phyloP scores from a whole-genome alignment of 2,888 invertebrate species.

The Mellilla xanthometata region DNA sequence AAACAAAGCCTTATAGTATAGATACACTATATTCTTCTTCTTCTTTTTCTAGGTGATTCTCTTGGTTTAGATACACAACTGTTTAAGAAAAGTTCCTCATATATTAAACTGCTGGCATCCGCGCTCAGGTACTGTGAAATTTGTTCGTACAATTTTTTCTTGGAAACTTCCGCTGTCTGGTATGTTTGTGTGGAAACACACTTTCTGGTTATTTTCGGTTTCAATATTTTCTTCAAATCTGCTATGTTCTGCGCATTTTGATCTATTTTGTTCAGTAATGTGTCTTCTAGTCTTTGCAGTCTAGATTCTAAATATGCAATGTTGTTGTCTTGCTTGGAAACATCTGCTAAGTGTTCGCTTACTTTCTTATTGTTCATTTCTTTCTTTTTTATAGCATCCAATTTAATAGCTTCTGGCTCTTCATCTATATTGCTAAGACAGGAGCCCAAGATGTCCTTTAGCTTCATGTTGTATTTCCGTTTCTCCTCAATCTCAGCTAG shows the following conservation, averaged over 20 bases:
- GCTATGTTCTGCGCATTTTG: constrained; percentile 60
- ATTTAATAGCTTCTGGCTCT: constrained; percentile 25
- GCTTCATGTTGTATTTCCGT: constrained; percentile 68
- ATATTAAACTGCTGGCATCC: constrained; percentile 56
- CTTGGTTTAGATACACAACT: constrained; percentile 33
- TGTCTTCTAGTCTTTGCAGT: constrained; percentile 62
- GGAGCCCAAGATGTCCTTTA: constrained; percentile 63
- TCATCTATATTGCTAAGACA: constrained; percentile 55
- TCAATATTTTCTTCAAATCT: constrained; percentile 48
- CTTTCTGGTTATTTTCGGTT: constrained; percentile 31
- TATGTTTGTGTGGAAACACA: constrained; percentile 46
- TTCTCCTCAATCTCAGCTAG: constrained; percentile 65
- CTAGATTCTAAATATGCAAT: constrained; percentile 58
- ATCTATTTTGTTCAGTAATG: constrained; percentile 61
- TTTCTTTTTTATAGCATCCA: constrained; percentile 19
- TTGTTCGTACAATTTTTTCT: constrained; percentile 61
- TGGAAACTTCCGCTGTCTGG: constrained; percentile 46
- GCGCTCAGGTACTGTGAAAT: constrained; percentile 66
- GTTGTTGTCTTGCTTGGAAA: constrained; percentile 44
- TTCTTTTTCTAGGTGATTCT: constrained; percentile 42
- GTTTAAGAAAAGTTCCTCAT: constrained; percentile 70
- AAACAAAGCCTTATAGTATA: too few species aligned
- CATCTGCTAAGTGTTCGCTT: constrained; percentile 30
- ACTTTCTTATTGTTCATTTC: constrained; percentile 15
- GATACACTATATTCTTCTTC: constrained; percentile 39